Conservation (phyloP, 2,113 vertebrate genomes). For the Regulus satrapa region DNA sequence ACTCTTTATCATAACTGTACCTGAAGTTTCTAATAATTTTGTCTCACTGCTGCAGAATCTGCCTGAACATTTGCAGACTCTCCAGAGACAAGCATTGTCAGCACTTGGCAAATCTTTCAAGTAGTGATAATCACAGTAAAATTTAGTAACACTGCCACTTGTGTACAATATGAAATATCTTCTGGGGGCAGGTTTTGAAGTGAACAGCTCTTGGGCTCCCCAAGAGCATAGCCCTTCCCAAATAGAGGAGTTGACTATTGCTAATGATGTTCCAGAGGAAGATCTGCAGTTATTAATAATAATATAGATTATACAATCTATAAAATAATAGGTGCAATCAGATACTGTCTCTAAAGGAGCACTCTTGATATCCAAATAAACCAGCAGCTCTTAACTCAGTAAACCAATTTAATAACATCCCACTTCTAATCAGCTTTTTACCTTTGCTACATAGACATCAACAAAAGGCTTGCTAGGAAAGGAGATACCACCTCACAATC, state of each 20-base stretch:
- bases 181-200: not conserved
- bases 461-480: not conserved
- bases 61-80: constrained; percentile 15
- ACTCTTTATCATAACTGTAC: not conserved
- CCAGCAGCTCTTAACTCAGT: not conserved
- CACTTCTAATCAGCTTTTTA: not conserved
- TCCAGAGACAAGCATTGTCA: constrained; percentile 7
- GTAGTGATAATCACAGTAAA: not conserved
- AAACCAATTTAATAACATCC: not conserved
- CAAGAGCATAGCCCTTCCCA: not conserved
- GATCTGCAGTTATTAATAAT: not conserved
- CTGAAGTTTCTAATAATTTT: not conserved
- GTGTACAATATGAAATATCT: not conserved
- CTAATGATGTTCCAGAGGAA: not conserved
- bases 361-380: not conserved
- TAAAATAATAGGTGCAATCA: not conserved
- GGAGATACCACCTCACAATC: not conserved
- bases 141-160: constrained; percentile 4
- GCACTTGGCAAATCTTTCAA: constrained; percentile 20
- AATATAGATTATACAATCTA: not conserved
- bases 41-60: not conserved
- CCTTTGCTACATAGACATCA: not conserved
- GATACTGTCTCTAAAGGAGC: not conserved
- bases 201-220: not conserved
- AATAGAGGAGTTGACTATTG: not conserved